phyloP scores from a whole-genome alignment of 2,888 invertebrate genomes.

The Scaptomyza parva region DNA sequence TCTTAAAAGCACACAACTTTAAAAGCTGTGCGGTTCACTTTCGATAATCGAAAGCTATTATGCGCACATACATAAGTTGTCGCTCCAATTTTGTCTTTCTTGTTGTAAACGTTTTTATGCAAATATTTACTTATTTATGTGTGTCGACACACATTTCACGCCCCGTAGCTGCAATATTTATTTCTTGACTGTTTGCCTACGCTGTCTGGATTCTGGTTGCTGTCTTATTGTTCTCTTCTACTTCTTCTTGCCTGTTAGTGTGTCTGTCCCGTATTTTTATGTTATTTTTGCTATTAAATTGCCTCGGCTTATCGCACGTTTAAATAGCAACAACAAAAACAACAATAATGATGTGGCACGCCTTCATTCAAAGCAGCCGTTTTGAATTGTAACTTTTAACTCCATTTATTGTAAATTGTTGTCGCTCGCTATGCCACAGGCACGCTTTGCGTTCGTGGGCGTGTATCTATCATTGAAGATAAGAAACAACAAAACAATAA shows the following conservation, averaged over 20 bases:
- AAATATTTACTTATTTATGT: conserved; percentile 81
- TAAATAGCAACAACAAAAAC: conserved; percentile 62
- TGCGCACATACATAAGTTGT: conserved; percentile 75
- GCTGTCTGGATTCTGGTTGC: conserved; percentile 19
- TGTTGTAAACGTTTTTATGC: conserved; percentile 59
- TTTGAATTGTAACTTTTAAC: conserved; percentile 81
- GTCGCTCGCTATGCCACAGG: conserved; percentile 59
- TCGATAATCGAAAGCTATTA: conserved; percentile 81
- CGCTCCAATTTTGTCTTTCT: conserved; percentile 45
- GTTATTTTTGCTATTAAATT: conserved; percentile 81
- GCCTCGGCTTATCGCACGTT: conserved; percentile 81
- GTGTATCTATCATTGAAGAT: conserved; percentile 80
- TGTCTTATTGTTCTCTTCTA: conserved; percentile 4
- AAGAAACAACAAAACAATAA: conserved; percentile 33
- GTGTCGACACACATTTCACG: conserved; percentile 61
- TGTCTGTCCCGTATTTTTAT: conserved; percentile 72
- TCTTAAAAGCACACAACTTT: conserved; percentile 33
- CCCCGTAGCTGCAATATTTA: conserved; percentile 59
- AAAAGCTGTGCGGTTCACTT: conserved; percentile 11
- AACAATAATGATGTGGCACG: conserved; percentile 40
- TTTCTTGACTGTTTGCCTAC: conserved; percentile 71
- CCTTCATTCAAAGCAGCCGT: conserved; percentile 23
- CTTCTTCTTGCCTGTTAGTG: conserved; percentile 24
- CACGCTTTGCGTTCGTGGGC: conserved; percentile 53
- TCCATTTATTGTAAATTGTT: conserved; percentile 81